Percentiles rank a stretch among this genome's conserved stretches.
Evolutionary conservation across 2,113 vertebrate species (phyloP).

Genomic region (Cavia aperea): DNA sequence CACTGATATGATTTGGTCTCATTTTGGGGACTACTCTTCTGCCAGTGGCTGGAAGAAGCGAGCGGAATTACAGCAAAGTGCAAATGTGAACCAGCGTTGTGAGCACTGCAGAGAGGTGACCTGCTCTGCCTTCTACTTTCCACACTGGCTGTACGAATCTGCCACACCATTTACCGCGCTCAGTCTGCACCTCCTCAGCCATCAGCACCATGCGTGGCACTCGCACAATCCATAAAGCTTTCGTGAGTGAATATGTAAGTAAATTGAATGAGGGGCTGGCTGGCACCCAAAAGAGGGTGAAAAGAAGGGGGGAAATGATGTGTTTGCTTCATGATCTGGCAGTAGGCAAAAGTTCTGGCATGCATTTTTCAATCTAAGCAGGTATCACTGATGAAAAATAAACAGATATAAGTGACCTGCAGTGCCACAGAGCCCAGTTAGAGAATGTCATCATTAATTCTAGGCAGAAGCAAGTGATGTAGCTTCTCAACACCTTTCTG

Average conservation of each 20-base stretch:
- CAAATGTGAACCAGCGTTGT: not conserved
- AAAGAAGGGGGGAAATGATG: not conserved
- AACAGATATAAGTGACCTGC: constrained; percentile 29
- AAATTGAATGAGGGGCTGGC: not conserved
- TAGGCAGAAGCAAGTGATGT: not conserved
- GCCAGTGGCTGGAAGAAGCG: not conserved
- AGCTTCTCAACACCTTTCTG: not conserved
- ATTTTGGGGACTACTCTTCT: not conserved
- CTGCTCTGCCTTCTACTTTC: not conserved
- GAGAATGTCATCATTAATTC: constrained; percentile 25
- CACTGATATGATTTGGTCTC: not conserved
- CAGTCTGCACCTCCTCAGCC: not conserved
- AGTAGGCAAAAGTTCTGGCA: constrained; percentile 8
- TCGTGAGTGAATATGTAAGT: not conserved
- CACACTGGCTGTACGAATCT: not conserved
- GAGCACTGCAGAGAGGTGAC: not conserved
- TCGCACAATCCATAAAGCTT: not conserved
- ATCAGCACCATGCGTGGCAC: not conserved
- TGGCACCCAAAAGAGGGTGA: not conserved
- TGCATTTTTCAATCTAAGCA: constrained; percentile 39
- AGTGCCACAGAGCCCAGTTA: not conserved
- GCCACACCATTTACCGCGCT: not conserved
- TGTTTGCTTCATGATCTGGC: not conserved
- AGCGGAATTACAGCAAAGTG: constrained; percentile 14
- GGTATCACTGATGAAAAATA: constrained; percentile 3